Evolutionary conservation across 1,140 invertebrate genomes (phyloP).

Genomic region (Adoxophyes honmai): DNA sequence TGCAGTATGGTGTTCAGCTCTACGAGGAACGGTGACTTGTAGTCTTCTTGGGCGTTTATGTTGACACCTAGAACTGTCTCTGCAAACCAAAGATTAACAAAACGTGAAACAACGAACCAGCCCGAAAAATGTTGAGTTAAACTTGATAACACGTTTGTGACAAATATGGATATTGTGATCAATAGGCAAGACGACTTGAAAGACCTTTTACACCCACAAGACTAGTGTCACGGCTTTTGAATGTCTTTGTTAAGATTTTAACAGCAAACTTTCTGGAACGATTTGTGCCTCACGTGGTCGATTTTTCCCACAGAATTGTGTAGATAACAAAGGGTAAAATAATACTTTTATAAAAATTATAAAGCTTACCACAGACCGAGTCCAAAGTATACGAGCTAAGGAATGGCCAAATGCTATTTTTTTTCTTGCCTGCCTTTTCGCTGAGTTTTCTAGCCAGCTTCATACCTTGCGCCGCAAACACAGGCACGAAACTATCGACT

Average conservation of each 20-base stretch:
- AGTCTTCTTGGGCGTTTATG: conserved; percentile 19
- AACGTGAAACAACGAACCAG: too few relatives aligned
- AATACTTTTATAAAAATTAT: not conserved
- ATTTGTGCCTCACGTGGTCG: too few relatives aligned
- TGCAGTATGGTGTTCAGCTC: conserved; percentile 5
- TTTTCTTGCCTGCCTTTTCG: conserved; percentile 15
- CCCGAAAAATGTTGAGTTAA: too few relatives aligned
- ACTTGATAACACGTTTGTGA: too few relatives aligned
- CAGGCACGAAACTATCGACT: conserved; percentile 84
- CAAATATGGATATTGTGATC: too few relatives aligned
- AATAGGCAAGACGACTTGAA: too few relatives aligned
- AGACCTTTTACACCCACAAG: too few relatives aligned
- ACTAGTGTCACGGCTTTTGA: too few relatives aligned
- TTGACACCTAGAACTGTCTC: conserved; percentile 24
- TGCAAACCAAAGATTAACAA: not conserved
- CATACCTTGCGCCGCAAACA: conserved; percentile 84
- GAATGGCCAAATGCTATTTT: conserved; percentile 43
- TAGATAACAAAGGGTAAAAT: too few relatives aligned
- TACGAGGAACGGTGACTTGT: conserved; percentile 17
- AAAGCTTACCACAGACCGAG: conserved; percentile 56
- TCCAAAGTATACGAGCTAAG: conserved; percentile 54
- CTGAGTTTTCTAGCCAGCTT: conserved; percentile 69
- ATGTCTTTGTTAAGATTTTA: too few relatives aligned
- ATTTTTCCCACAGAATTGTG: too few relatives aligned
- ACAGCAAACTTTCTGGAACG: too few relatives aligned